Percentiles rank a stretch among this genome's conserved stretches.
Evolutionary conservation across 2,888 invertebrate genomes (phyloP).

Genomic region (Polymixis flavicincta): DNA sequence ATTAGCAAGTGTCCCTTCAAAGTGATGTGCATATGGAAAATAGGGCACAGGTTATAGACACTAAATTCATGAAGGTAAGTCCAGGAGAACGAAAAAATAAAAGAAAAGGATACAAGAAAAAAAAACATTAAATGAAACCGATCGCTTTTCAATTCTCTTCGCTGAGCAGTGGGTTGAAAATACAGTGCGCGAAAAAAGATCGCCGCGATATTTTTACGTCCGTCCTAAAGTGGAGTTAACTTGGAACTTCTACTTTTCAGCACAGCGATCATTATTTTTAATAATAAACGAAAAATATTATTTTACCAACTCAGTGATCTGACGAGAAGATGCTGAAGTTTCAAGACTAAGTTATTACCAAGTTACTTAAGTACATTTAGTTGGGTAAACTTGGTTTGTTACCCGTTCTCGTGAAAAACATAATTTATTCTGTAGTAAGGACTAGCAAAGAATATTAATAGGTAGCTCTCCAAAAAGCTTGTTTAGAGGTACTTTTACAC

Average conservation of each 20-base stretch:
- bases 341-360: constrained; percentile 63
- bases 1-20: too few species aligned
- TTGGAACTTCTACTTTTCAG: constrained; percentile 4
- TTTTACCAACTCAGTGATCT: constrained; percentile 65
- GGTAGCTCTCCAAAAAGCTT: constrained; percentile 48
- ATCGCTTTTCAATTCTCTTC: too few species aligned
- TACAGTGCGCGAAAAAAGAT: too few species aligned
- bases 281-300: constrained; percentile 64
- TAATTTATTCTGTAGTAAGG: constrained; percentile 67
- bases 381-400: constrained; percentile 66
- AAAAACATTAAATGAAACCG: too few species aligned
- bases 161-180: too few species aligned
- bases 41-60: too few species aligned
- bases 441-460: constrained; percentile 65
- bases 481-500: constrained; percentile 44
- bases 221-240: too few species aligned
- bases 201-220: too few species aligned
- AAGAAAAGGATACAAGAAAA: too few species aligned
- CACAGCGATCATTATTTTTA: constrained; percentile 44
- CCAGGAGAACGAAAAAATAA: too few species aligned
- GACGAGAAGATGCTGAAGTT: constrained; percentile 63
- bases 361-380: constrained; percentile 68
- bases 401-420: constrained; percentile 67
- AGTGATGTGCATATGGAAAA: too few species aligned
- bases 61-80: too few species aligned